Conservation (phyloP, 2,113 vertebrate genomes). For the sheep (Ovis aries) region ARS-UI_Ramb_v3.0 NC_056070.1:56774501-56775000, state of each 20-base stretch:
- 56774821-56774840: neutral
- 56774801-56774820: neutral
- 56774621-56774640: neutral
- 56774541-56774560: neutral
- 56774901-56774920: neutral
- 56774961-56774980: neutral
- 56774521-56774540: neutral
- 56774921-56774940: neutral
- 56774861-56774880: neutral
- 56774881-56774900: neutral
- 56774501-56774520: neutral
- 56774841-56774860: neutral
- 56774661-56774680: neutral
- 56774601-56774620: neutral
- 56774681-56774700: neutral
- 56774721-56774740: neutral
- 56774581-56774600: neutral
- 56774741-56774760: neutral
- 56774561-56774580: neutral
- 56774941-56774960: neutral
- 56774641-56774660: neutral
- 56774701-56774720: neutral
- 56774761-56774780: neutral
- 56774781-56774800: neutral
- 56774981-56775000: neutral